phyloP scores from a whole-genome alignment of 2,113 vertebrate genomes.

The Hemiscyllium ocellatum region DNA sequence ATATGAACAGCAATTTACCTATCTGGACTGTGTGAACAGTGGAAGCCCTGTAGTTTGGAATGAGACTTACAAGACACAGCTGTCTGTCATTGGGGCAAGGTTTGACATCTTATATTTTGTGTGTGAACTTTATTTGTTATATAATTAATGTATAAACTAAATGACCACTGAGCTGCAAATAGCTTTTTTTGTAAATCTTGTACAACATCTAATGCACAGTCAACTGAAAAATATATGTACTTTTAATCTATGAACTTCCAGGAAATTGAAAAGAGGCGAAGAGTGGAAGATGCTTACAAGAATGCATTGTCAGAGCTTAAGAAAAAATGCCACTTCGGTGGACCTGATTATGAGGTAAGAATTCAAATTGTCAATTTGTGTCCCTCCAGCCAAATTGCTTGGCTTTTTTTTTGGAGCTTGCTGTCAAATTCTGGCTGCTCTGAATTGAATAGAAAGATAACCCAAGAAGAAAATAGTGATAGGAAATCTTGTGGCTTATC shows the following conservation, averaged over 20 bases:
- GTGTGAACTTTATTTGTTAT: background rate
- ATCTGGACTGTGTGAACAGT: background rate
- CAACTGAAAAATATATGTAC: background rate
- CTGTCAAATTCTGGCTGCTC: background rate
- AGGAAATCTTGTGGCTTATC: background rate
- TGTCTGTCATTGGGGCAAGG: background rate
- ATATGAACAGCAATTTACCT: background rate
- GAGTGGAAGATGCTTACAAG: conserved; percentile 83
- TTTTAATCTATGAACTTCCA: conserved; percentile 47
- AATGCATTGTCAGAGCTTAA: conserved; percentile 81
- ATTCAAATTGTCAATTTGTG: background rate
- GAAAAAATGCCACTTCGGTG: conserved; percentile 94
- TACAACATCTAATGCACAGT: too few relatives aligned
- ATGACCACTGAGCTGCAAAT: background rate
- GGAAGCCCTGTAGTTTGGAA: background rate
- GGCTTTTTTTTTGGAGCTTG: background rate
- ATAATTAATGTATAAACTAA: background rate
- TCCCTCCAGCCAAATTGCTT: background rate
- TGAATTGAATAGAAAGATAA: background rate
- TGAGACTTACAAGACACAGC: background rate
- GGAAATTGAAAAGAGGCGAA: conserved; percentile 81
- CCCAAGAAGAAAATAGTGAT: background rate
- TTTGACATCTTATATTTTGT: background rate
- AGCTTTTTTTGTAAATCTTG: background rate
- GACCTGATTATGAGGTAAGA: conserved; percentile 90